These are phyloP conservation scores for Coryphaenoides rupestris DNA, from an alignment of 2,113 vertebrate species.

Conservation along the genomic window DNA sequence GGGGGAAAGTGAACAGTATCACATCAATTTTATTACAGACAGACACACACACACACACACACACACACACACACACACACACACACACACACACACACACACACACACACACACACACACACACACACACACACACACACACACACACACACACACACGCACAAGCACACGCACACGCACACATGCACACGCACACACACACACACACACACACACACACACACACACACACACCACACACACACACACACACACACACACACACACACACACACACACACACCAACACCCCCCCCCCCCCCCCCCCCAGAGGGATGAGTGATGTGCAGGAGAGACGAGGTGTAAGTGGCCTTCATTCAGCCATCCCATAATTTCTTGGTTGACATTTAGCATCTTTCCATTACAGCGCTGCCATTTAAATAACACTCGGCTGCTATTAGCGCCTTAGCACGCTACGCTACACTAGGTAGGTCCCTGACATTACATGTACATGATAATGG, in stretches of 20 bases:
- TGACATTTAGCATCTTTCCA: slow-evolving; percentile 29
- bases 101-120: background rate
- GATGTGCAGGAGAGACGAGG: background rate
- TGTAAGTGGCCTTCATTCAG: slow-evolving; percentile 10
- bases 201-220: too few species aligned
- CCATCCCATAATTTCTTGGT: slow-evolving; percentile 47
- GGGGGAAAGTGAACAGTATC: slow-evolving; percentile 40
- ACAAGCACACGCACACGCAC: too few species aligned
- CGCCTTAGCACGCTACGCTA: slow-evolving; percentile 8
- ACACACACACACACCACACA: background rate
- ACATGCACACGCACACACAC: too few species aligned
- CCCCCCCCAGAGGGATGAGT: too few species aligned
- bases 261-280: too few species aligned
- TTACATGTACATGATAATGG: slow-evolving; percentile 7
- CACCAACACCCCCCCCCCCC: too few species aligned
- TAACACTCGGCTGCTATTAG: slow-evolving; percentile 11
- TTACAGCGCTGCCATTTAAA: slow-evolving; percentile 10
- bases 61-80: too few species aligned
- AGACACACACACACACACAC: too few species aligned
- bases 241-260: slow-evolving; percentile 5
- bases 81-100: too few species aligned
- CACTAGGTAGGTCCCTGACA: slow-evolving; percentile 1
- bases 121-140: slow-evolving; percentile 5
- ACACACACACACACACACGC: background rate
- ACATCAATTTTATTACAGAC: slow-evolving; percentile 40